Base-by-base conservation (phyloP, 2,888 invertebrate species). In the Salticus scenicus region DNA sequence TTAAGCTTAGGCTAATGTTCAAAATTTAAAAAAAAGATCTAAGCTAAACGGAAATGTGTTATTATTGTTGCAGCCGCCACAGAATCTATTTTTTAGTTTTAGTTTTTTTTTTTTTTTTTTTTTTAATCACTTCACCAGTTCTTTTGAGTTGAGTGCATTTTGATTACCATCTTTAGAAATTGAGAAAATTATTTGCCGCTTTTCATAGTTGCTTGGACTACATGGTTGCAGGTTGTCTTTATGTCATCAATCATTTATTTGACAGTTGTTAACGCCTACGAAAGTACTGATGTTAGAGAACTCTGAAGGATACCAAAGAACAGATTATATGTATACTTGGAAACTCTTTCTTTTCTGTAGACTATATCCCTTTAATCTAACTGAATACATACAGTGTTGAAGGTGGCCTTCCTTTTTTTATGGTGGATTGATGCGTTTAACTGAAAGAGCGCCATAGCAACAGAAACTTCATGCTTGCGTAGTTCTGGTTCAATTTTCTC, bases 91-190 rank as follows among this genome's bases (percentile, higher is more conserved):
- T 7, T 4, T 37, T 10, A 10, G 37, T n/a, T n/a, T n/a, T 47
- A 17, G 47, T n/a, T 17, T 17, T 2, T n/a, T n/a, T 47, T 2
- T 12, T 47, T 47, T 57, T 57, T 57, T 57, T 57, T 12, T 47
- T 47, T 47, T 17, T 47, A 5, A 1, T 57, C 24, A 24, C 57
- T 17, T 24, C 57, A 24, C 57, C 24, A 24, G 24, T 57, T 57
- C 12, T 12, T 57, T 57, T 5, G 24, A 20, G 57, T 57, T 57
- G 57, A 57, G 57, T 57, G 57, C 20, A 31, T 67, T 67, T 33
- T 84, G 83, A 84, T 84, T 84, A 84, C 83, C 83, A 73, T 84
- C 83, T 84, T 77, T 57, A 84, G 33, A 72, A 31, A 51, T 81
- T 33, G 37, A 14, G 74, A 83, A 70, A 77, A 84, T 76, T 84